These are phyloP conservation scores for Phenacoccus solenopsis DNA, from an alignment of 1,140 invertebrate species.

Conservation along the genomic window DNA sequence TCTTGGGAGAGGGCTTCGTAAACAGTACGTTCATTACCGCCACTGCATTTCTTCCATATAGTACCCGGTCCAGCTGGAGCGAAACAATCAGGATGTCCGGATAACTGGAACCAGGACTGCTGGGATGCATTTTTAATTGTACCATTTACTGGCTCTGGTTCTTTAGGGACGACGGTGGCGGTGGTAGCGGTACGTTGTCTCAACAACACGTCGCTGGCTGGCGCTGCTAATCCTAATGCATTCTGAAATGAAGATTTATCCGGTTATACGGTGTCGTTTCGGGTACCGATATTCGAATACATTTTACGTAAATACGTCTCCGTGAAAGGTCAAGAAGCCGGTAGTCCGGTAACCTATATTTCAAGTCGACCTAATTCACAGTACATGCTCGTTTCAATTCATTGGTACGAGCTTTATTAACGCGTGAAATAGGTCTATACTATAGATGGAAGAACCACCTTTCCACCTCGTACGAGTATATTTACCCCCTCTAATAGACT, in stretches of 20 bases:
- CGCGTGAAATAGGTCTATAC: not conserved
- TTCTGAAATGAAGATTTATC: slow-evolving; percentile 53
- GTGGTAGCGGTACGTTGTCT: not conserved
- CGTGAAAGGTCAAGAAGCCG: slow-evolving; percentile 8
- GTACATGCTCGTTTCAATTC: not conserved
- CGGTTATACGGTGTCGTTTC: not conserved
- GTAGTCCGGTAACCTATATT: slow-evolving; percentile 10
- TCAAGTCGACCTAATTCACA: not conserved
- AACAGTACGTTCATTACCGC: slow-evolving; percentile 55
- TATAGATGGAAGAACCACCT: too few relatives aligned
- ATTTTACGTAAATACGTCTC: too few relatives aligned
- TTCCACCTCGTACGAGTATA: too few relatives aligned
- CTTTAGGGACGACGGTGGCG: not conserved
- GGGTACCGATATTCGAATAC: not conserved
- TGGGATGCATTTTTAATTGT: not conserved
- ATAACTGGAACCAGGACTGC: slow-evolving; percentile 75
- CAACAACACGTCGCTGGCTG: slow-evolving; percentile 74
- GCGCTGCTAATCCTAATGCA: slow-evolving; percentile 79
- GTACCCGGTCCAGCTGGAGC: slow-evolving; percentile 78
- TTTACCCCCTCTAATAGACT: too few relatives aligned
- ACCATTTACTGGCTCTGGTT: not conserved
- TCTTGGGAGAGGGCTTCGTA: slow-evolving; percentile 72
- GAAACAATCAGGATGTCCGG: slow-evolving; percentile 83
- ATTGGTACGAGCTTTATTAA: not conserved
- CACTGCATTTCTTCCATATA: slow-evolving; percentile 32